Percentiles rank a stretch among this genome's conserved stretches.
Evolutionary conservation across 2,888 invertebrate species (phyloP).

Genomic region (Gandaritis pyraliata): DNA sequence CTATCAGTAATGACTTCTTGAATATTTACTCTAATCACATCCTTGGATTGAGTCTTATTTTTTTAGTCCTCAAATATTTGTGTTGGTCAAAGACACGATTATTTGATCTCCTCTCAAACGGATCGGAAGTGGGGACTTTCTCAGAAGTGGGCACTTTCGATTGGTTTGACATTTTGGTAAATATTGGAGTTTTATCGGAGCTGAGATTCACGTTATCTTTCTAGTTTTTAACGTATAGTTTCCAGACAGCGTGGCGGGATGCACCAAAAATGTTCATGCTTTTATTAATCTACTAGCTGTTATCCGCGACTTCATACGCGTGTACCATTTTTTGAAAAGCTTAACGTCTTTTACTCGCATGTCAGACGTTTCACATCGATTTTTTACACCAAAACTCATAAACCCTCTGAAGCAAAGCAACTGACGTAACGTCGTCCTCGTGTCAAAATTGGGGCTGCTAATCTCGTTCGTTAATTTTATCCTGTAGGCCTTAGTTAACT

Average conservation of each 20-base stretch:
- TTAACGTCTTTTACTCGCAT: too few relatives aligned
- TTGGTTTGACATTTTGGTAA: conserved; percentile 37
- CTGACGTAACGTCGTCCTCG: too few relatives aligned
- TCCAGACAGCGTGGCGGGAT: conserved; percentile 22
- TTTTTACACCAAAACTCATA: too few relatives aligned
- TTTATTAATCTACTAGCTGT: background rate
- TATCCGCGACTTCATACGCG: too few relatives aligned
- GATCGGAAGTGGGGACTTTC: conserved; percentile 60
- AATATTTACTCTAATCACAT: conserved; percentile 71
- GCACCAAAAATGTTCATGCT: background rate
- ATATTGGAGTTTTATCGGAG: conserved; percentile 33
- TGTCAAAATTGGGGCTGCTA: too few relatives aligned
- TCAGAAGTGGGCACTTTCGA: conserved; percentile 54
- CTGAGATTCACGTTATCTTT: conserved; percentile 14
- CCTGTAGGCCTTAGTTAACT: too few relatives aligned
- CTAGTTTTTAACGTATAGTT: background rate
- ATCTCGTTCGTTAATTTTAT: too few relatives aligned
- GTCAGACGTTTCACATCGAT: too few relatives aligned
- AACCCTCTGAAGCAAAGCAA: too few relatives aligned
- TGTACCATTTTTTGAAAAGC: too few relatives aligned
- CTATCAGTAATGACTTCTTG: conserved; percentile 45
- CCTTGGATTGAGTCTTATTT: conserved; percentile 54
- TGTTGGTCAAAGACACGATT: conserved; percentile 64
- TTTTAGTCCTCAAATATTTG: conserved; percentile 63
- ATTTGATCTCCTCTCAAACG: conserved; percentile 66